Percentiles rank a stretch among this genome's conserved stretches.
Evolutionary conservation across 1,140 invertebrate genomes (phyloP).

Genomic region (Zaprionus camerounensis): DNA sequence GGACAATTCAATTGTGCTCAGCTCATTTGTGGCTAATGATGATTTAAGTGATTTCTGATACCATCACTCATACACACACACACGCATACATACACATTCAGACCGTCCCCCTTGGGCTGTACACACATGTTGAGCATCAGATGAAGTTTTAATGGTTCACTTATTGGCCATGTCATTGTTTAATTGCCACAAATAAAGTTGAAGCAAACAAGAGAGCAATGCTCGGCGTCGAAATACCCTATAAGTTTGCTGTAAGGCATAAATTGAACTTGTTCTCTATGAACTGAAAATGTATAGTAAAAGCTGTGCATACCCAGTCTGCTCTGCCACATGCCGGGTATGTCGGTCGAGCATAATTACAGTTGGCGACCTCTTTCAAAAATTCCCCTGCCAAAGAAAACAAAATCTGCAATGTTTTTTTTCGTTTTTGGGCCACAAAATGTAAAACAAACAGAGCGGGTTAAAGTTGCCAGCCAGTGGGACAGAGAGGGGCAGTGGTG

Average conservation of each 20-base stretch:
- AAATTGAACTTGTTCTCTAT: background rate
- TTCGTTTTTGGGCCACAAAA: background rate
- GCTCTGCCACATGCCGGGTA: background rate
- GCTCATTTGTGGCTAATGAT: constrained; percentile 43
- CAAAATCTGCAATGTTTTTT: background rate
- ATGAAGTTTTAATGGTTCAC: constrained; percentile 26
- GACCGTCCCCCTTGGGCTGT: background rate
- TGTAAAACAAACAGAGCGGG: background rate
- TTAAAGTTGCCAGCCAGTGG: too few relatives aligned
- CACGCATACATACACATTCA: background rate
- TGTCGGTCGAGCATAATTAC: background rate
- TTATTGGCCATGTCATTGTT: constrained; percentile 28
- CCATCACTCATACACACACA: background rate
- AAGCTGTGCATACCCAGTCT: background rate
- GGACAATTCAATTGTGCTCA: constrained; percentile 3
- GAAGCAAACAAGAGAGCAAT: background rate
- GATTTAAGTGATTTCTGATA: constrained; percentile 61
- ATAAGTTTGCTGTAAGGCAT: background rate
- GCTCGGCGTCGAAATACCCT: background rate
- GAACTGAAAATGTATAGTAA: background rate
- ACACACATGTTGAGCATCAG: constrained; percentile 25
- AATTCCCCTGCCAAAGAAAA: too few relatives aligned
- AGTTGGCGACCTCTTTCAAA: background rate
- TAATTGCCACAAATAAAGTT: constrained; percentile 21
- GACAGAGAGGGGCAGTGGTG: too few relatives aligned